Base-by-base conservation (phyloP, 2,888 invertebrate species). In the Dermolepida albohirtum region DNA sequence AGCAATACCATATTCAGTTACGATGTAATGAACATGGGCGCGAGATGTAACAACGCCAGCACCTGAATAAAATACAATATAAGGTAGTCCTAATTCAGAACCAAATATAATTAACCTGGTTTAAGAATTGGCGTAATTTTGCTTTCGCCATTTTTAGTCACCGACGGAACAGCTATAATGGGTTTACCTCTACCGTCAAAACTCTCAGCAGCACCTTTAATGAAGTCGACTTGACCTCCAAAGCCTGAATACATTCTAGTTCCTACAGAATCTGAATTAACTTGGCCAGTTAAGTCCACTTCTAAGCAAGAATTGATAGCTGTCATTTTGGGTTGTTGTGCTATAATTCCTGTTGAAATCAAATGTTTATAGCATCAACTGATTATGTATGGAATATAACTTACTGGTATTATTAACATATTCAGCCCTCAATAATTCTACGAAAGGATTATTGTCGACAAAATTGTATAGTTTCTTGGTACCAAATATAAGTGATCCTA, bases 281-380 rank as follows among this genome's bases (percentile, higher is more conserved):
- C 90, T 83, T 98, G 98, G 0, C 98, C 98, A 0, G 97, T 96
- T 59, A 98, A 84, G 82, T 98, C 98, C 1, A 93, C 92, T 84
- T 98, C 97, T 75, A 98, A 94, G 82, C 95, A 96, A 0, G 97
- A 97, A 85, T 98, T 98, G 79, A 98, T 97, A 66, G 97, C 97
- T 0, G 97, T 97, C 92, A 98, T 97, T 74, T 87, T 89, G 0
- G 97, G 96, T 83, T 94, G 94, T 77, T 89, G 88, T 0, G 93
- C 90, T 64, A 97, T 89, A 67, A 96, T 85, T 75, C 90, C 82
- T 82, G 64, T 51, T 51, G 22, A 17, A 50, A 34, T 7, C 34
- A 34, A 34, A 6, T 6, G 6, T n/a, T 34, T 34, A 34, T 5
- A 34, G 4, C 2, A 34, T n/a, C 6, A 10, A 7, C 6, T 34